phyloP scores from a whole-genome alignment of 2,113 vertebrate species.

The Xiphorhynchus elegans region DNA sequence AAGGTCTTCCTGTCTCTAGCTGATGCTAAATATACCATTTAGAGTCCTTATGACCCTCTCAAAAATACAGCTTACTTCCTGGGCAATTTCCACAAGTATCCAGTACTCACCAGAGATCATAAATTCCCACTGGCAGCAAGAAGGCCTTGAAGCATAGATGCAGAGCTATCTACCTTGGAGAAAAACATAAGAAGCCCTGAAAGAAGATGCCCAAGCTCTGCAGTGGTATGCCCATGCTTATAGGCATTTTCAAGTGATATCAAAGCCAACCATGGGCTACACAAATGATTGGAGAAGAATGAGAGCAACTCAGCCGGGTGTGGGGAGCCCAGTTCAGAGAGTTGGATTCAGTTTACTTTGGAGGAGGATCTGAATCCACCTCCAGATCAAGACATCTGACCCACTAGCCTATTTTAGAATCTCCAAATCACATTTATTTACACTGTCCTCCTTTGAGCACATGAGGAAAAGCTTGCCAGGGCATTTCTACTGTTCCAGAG shows the following conservation, averaged over 20 bases:
- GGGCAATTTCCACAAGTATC: not conserved
- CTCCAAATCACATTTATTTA: not conserved
- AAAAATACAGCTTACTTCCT: not conserved
- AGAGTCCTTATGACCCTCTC: not conserved
- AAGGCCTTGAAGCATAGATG: not conserved
- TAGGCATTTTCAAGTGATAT: not conserved
- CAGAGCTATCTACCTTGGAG: not conserved
- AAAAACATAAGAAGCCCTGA: not conserved
- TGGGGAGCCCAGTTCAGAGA: not conserved
- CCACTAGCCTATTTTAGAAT: not conserved
- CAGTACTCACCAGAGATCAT: not conserved
- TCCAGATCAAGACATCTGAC: not conserved
- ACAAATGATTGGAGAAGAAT: not conserved
- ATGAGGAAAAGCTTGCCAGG: not conserved
- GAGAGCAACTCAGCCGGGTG: not conserved
- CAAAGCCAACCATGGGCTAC: not conserved
- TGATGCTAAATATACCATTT: not conserved
- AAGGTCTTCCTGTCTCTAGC: not conserved
- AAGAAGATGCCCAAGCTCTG: not conserved
- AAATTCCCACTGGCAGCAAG: not conserved
- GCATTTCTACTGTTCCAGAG: not conserved
- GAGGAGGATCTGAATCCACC: not conserved
- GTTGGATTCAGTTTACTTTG: not conserved
- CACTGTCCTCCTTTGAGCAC: rapidly evolving
- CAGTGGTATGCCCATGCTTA: not conserved